These are phyloP conservation scores for Anas capensis DNA, from an alignment of 2,797 vertebrate genomes.

Conservation along the genomic window DNA sequence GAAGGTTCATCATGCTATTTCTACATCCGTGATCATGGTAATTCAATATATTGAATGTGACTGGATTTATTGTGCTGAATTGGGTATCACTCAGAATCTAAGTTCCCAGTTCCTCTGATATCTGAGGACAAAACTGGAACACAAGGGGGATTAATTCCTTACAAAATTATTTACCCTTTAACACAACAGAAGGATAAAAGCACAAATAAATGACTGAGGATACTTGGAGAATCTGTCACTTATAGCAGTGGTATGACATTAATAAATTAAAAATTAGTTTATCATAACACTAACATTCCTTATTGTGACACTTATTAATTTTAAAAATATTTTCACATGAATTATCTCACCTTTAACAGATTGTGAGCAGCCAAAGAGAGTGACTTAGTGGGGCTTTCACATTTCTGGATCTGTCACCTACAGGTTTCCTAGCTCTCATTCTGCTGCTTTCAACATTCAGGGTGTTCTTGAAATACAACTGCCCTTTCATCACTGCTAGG, in stretches of 20 bases:
- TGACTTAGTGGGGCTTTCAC: neutral
- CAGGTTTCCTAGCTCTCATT: neutral
- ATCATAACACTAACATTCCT: neutral
- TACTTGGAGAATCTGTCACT: neutral
- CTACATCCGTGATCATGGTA: too few relatives aligned
- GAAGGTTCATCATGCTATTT: too few relatives aligned
- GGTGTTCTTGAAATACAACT: neutral
- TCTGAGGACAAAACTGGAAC: too few relatives aligned
- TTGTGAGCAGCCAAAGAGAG: neutral
- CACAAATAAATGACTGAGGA: neutral
- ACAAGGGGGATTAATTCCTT: too few relatives aligned
- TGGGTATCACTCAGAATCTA: too few relatives aligned
- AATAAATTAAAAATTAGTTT: neutral
- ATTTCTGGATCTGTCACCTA: accelerated
- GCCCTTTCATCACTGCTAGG: neutral
- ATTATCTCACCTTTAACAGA: neutral
- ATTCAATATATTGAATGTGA: too few relatives aligned
- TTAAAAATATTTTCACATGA: neutral
- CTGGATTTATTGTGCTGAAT: too few relatives aligned
- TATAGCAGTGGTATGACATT: neutral
- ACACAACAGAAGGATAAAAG: neutral
- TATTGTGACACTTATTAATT: neutral
- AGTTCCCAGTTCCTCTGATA: too few relatives aligned
- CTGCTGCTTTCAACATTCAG: neutral
- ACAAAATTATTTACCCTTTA: too few relatives aligned